Evolutionary conservation across 1,140 invertebrate genomes (phyloP).

Genomic region (Bombus consobrinus): DNA sequence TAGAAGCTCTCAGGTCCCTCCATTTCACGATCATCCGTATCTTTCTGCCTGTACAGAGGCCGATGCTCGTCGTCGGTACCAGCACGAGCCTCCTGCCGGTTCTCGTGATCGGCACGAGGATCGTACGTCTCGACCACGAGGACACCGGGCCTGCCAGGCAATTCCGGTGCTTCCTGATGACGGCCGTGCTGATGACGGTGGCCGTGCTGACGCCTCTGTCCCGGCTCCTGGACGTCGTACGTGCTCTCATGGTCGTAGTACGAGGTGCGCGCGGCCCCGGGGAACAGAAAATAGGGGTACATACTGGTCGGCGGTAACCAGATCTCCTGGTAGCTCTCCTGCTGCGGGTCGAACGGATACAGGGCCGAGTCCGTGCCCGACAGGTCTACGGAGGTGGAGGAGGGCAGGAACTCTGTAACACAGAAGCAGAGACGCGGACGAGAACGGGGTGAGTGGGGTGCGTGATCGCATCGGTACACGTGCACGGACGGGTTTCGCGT

Average conservation of each 20-base stretch:
- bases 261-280: conserved; percentile 79
- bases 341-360: conserved; percentile 82
- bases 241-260: conserved; percentile 77
- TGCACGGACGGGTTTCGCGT: conserved; percentile 60
- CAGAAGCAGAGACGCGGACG: conserved; percentile 81
- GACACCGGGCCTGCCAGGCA: conserved; percentile 71
- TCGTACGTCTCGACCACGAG: conserved; percentile 68
- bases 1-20: conserved; percentile 64
- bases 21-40: conserved; percentile 60
- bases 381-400: conserved; percentile 82
- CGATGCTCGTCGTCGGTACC: conserved; percentile 50
- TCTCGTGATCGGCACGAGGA: conserved; percentile 70
- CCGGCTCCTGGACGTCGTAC: conserved; percentile 65
- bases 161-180: conserved; percentile 73
- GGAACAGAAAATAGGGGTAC: conserved; percentile 84
- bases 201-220: conserved; percentile 57
- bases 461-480: conserved; percentile 64
- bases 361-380: conserved; percentile 84
- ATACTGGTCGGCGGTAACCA: conserved; percentile 84
- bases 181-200: conserved; percentile 68
- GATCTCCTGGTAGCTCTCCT: conserved; percentile 82
- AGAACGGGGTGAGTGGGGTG: conserved; percentile 76
- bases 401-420: conserved; percentile 85
- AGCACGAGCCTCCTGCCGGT: conserved; percentile 57
- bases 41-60: conserved; percentile 38